Percentiles rank a stretch among this genome's conserved stretches.
These are phyloP conservation scores for Dissostichus mawsoni DNA, from an alignment of 2,113 vertebrate species.

Conservation along the genomic window DNA sequence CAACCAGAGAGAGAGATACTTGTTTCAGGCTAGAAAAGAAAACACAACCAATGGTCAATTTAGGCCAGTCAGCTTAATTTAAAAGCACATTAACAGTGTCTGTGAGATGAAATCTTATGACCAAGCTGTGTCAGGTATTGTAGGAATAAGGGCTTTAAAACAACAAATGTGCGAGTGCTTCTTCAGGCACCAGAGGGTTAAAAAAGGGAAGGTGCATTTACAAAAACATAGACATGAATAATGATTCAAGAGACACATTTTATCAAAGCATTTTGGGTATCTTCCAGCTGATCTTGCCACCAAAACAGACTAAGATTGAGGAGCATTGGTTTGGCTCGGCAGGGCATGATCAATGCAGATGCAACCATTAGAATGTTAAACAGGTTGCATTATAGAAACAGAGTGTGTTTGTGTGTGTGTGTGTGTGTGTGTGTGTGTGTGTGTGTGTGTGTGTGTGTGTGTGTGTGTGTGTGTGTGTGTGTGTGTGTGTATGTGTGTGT, in stretches of 20 bases:
- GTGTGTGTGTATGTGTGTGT: neutral
- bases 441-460: constrained; percentile 1
- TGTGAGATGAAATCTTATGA: neutral
- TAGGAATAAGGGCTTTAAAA: neutral
- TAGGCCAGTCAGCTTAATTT: no score
- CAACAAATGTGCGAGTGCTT: neutral
- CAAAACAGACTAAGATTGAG: constrained; percentile 33
- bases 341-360: constrained; percentile 59
- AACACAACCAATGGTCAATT: neutral
- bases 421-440: neutral
- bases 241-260: constrained; percentile 4
- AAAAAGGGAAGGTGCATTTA: neutral
- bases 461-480: neutral
- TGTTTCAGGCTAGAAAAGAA: neutral
- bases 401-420: no score
- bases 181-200: neutral
- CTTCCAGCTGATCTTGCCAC: constrained; percentile 18
- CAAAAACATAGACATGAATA: constrained; percentile 17
- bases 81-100: neutral
- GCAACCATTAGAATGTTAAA: constrained; percentile 60
- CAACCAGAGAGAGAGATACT: neutral
- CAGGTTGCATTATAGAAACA: constrained; percentile 43
- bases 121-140: neutral
- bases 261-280: constrained; percentile 29
- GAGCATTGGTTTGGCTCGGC: constrained; percentile 26